phyloP scores from a whole-genome alignment of 2,113 vertebrate genomes.

The Bubo blakistoni region DNA sequence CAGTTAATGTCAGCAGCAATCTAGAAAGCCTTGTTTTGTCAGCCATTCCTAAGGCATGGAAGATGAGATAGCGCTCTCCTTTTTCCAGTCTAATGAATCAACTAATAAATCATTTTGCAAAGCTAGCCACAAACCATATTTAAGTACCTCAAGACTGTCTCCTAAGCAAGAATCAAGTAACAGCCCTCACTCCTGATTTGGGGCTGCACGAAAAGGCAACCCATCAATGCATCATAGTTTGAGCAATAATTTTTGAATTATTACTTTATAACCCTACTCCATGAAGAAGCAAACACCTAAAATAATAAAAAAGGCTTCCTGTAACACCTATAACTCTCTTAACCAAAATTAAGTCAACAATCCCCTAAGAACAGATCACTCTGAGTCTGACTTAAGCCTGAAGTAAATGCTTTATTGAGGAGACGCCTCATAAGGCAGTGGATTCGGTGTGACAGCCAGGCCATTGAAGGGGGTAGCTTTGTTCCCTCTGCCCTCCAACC shows the following conservation, averaged over 20 bases:
- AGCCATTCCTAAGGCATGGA: background rate
- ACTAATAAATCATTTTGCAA: constrained; percentile 4
- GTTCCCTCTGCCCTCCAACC: background rate
- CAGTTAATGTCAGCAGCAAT: background rate
- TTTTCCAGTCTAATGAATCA: background rate
- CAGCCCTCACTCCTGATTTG: background rate
- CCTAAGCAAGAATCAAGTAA: background rate
- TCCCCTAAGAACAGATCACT: background rate
- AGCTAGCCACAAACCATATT: background rate
- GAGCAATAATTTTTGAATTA: background rate
- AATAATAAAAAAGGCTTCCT: background rate
- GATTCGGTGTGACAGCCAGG: background rate
- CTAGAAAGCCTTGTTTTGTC: background rate
- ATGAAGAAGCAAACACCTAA: background rate
- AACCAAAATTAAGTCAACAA: background rate
- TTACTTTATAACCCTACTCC: background rate
- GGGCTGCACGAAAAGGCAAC: background rate
- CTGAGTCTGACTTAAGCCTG: background rate
- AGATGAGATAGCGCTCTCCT: background rate
- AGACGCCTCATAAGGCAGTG: background rate
- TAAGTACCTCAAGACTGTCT: background rate
- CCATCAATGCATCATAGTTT: background rate
- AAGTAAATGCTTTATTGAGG: background rate
- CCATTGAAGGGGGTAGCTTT: background rate
- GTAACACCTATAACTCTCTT: background rate